Evolutionary conservation across 2,888 invertebrate genomes (phyloP), one percentile per base, ranked within the genome.

Genomic region (Asteroscopus sphinx): DNA sequence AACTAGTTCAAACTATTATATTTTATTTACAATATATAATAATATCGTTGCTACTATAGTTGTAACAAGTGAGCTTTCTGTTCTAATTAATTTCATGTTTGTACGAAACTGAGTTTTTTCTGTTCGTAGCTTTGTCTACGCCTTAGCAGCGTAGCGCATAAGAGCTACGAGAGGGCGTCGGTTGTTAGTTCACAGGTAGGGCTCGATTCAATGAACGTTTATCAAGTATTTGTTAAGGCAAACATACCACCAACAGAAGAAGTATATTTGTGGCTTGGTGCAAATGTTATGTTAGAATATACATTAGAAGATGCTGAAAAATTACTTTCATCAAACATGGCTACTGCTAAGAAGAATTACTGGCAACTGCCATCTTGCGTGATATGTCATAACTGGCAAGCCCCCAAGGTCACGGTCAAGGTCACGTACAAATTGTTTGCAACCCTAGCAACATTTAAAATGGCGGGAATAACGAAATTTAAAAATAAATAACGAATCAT

Each of bases 251-350:
- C 99, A 1, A 98, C 98, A 17, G 96, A 99, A 78, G 98, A 96
- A 80, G 99, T 99, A 11, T 97, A 96, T 73, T 89, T 97, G 51
- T 97, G 97, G 97, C 91, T 97, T 51, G 97, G 97, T 37, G 97
- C 99, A 2, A 99, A 99, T 95, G 98, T 99, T 4, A 99, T 99
- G 99, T 93, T 99, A 80, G 99, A 99, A 91, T 99, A 99, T 92
- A 96, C 96, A 21, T 92, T 99, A 74, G 97, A 97, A 71, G 99
- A 99, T 92, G 99, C 99, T 26, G 96, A 98, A 86, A 95, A 96
- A 59, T 93, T 99, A 53, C 93, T 99, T 17, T 95, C 96, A 57
- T 97, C 98, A 80, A 98, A 98, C 88, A 96, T 98, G 87, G 95
- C 96, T 48, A 96, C 97, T 44, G 99, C 99, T 9, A 96, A 96